Base-by-base conservation (phyloP, 2,797 vertebrate species). In the Margarornis squamiger region DNA sequence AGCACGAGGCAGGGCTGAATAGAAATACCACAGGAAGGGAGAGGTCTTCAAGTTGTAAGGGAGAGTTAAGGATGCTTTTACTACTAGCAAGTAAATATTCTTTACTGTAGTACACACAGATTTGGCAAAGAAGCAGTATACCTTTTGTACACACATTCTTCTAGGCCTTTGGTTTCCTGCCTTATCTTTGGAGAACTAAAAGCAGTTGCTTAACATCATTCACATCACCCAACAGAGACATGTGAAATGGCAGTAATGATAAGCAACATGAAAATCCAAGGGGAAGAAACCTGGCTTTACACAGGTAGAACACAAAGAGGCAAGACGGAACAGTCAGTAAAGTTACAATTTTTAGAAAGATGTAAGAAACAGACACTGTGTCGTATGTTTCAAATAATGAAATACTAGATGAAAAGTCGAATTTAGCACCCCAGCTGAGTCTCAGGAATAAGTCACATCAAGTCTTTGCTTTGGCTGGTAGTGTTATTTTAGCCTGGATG, bases 1-100 rank as follows among this genome's bases (percentile, higher is more conserved):
- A 61, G 98, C 99, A 2, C 99, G 98, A 26, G 99, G 99, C 83
- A 99, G 83, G 3, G 98, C 99, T 1, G 99, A 99, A 96, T 99
- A 99, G 93, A 99, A 99, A 92, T 99, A 99, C 99, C 99, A 99
- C 54, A 99, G 97, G 92, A 99, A 98, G 1, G 99, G 99, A 6
- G 97, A 98, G 46, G 99, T 99, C 98, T 99, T 97, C 85, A 89
- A 74, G 82, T 19, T 24, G 63, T 76, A 41, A 32, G 41, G 36
- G 8, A 88, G 51, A 90, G 97, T 98, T 88, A 98, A 98, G 97
- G 97, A 97, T 57, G 10, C 3, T 93, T 76, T 76, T 59, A 71
- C 30, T n/a, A 39, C 26, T 71, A 59, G 34, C 26, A 65, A 46
- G 21, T 38, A 81, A 48, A 17, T 45, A 21, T 54, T 75, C 17